Base-by-base conservation (phyloP, 2,797 vertebrate species). In the Paratrypauchen microcephalus region DNA sequence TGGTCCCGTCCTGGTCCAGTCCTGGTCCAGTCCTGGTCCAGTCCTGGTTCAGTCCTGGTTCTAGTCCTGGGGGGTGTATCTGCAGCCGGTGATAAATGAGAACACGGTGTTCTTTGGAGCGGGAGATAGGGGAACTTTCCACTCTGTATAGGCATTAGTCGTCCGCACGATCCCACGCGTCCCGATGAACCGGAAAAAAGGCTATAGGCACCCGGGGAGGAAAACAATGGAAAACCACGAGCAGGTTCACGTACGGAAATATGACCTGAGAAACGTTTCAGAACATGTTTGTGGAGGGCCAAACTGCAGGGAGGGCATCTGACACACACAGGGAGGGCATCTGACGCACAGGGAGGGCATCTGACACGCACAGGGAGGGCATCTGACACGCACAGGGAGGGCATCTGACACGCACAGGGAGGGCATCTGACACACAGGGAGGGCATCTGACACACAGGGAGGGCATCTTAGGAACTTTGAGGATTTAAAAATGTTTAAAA, bases 101-200 rank as follows among this genome's bases (percentile, higher is more conserved):
- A 88, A 91, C 85, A 90, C 52, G 88, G 86, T 90, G 88, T 91
- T 86, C 88, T 75, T 58, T 71, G 2, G 70, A 69, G 61, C 65
- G 65, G 59, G 66, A 68, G 32, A 79, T n/a, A 74, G 69, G 70
- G n/a, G n/a, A n/a, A n/a, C n/a, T n/a, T n/a, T n/a, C n/a, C n/a
- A n/a, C n/a, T n/a, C n/a, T n/a, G n/a, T 64, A 64, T 48, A 64
- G 32, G 36, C n/a, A 19, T 60, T 45, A 39, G n/a, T 62, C 36
- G 36, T 63, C 21, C 21, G 3, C 19, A 63, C n/a, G 2, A 21
- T 45, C 41, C 21, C 45, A 64, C 6, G 15, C 62, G n/a, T 64
- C 62, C 62, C 26, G 41, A 65, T 48, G 28, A 65, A 65, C 62
- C 50, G 62, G 41, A 65, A 65, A 64, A 41, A 11, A 16, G 16